Base-by-base conservation (phyloP, 35 echinoderm and acorn worm genomes). In the Apostichopus californicus region DNA sequence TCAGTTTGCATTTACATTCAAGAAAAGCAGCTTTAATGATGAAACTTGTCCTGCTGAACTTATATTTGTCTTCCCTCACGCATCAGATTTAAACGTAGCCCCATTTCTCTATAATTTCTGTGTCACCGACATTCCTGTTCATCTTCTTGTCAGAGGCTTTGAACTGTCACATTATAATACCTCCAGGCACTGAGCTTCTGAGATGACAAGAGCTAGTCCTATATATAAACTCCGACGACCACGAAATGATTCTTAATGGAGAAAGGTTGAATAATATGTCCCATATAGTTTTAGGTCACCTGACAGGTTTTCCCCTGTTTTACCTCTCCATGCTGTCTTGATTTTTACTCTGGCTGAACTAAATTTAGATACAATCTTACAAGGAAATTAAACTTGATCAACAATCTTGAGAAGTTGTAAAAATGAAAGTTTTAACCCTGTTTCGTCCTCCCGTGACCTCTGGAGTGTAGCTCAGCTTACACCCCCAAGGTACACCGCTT, bases 281-380 rank as follows among this genome's bases (percentile, higher is more conserved):
- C n/a, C n/a, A 14, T n/a, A 18, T 18, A 14, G 14, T 20, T 18
- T 6, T 20, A 14, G n/a, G n/a, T n/a, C 71, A 20, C 17, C 14
- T 75, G 71, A 75, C 71, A 75, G 71, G 11, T 22, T 75, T 75
- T 75, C 71, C 71, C 71, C 71, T 75, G 71, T 75, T 75, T 6
- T 8, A 18, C 17, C 71, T 6, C 20, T 75, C 4, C 71, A 75
- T 75, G 2, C 17, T 0, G 34, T 75, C 6, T 18, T 75, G 14
- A 20, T 22, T 18, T 18, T 75, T 75, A 18, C 14, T 13, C 71
- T 18, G 71, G 71, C 71, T 18, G n/a, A 75, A 75, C 71, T 75
- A 75, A 75, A 75, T 75, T 75, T 75, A 75, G 71, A 75, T 75
- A 75, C 71, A 75, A 75, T 75, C 71, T 75, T 75, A 18, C 71